A percentile compares a stretch with the other conserved stretches of the same genome.
phyloP scores from a whole-genome alignment of 2,888 invertebrate genomes.

The Oscheius sp. region DNA sequence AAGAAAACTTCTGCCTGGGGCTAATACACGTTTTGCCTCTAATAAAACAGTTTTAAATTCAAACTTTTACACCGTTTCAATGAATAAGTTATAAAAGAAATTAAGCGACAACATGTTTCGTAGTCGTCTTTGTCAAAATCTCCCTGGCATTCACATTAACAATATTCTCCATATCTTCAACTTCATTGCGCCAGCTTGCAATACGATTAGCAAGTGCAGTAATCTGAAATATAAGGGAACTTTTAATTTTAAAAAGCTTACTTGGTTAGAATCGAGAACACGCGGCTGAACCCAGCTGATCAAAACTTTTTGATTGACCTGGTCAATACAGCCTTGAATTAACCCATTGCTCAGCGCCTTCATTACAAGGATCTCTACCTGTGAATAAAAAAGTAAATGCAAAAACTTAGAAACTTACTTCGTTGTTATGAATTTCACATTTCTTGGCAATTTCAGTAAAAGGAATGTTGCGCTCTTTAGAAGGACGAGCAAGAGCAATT shows the following conservation, averaged over 20 bases:
- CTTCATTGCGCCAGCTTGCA: constrained; percentile 81
- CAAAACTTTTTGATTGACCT: constrained; percentile 78
- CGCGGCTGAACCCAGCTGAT: constrained; percentile 88
- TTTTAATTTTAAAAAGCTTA: constrained; percentile 57
- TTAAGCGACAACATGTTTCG: too few species aligned
- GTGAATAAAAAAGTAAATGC: neutral
- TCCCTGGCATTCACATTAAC: constrained; percentile 82
- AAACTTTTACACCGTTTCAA: too few species aligned
- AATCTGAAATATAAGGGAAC: constrained; percentile 75
- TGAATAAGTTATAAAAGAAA: too few species aligned
- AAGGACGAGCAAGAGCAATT: constrained; percentile 94
- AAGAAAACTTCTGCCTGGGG: too few species aligned
- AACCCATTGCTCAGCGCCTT: constrained; percentile 93
- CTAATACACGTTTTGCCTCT: too few species aligned
- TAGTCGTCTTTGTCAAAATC: constrained; percentile 77
- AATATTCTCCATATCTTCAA: constrained; percentile 79
- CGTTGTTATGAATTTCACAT: constrained; percentile 80
- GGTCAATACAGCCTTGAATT: constrained; percentile 78
- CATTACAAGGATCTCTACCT: constrained; percentile 93
- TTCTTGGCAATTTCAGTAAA: constrained; percentile 89
- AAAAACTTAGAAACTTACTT: constrained; percentile 65
- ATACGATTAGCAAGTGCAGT: constrained; percentile 80
- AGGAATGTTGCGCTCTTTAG: constrained; percentile 84
- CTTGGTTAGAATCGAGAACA: constrained; percentile 79
- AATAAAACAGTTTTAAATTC: too few species aligned